Percentiles rank a stretch among this genome's conserved stretches.
Conservation (phyloP, 2,113 vertebrate genomes). For the Rhabdomys dilectus region DNA sequence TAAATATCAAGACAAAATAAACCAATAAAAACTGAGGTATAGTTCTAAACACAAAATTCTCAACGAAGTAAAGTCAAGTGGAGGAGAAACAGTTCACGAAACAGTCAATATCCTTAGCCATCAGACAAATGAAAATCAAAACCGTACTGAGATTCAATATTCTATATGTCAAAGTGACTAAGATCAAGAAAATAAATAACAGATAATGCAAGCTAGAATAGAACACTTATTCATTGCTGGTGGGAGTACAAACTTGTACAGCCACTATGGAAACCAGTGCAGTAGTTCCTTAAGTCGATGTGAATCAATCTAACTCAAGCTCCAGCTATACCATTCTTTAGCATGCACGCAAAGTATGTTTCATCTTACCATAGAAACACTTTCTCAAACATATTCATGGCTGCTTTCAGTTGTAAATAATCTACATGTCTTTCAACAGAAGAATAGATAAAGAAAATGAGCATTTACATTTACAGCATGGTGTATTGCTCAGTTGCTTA, state of each 20-base stretch:
- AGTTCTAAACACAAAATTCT: not conserved
- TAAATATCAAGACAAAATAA: not conserved
- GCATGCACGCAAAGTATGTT: not conserved
- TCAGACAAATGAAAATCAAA: not conserved
- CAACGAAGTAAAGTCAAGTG: not conserved
- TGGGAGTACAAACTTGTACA: not conserved
- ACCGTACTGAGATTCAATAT: not conserved
- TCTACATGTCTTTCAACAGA: not conserved
- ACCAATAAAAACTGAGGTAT: not conserved
- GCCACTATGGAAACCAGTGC: not conserved
- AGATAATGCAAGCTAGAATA: not conserved
- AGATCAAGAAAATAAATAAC: not conserved
- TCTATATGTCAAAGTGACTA: not conserved
- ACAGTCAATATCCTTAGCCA: not conserved
- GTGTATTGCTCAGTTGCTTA: not conserved
- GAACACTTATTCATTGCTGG: not conserved
- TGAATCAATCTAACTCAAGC: not conserved
- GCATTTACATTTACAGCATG: not conserved
- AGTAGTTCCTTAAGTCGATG: not conserved
- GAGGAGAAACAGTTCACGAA: not conserved
- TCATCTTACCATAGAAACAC: not conserved
- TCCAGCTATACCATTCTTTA: not conserved
- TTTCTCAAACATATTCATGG: not conserved
- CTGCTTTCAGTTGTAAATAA: not conserved
- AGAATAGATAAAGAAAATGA: not conserved